A percentile compares a stretch with the other conserved stretches of the same genome.
Conservation (phyloP, 2,888 invertebrate genomes). For the Folsomia candida region DNA sequence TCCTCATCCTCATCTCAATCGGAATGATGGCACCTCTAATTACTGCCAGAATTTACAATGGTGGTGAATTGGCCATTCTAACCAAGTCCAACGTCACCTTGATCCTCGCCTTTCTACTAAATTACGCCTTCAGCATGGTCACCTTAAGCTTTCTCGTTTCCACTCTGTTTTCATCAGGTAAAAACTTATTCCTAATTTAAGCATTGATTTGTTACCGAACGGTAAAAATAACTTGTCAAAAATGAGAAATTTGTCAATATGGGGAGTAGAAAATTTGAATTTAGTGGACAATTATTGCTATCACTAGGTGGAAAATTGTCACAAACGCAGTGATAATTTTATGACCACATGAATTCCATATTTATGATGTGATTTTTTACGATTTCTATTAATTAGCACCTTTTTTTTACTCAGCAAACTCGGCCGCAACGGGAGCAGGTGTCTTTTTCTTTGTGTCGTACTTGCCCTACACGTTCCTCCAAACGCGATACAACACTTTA, state of each 20-base stretch:
- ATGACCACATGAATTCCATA: too few relatives aligned
- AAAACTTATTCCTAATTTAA: slow-evolving; percentile 45
- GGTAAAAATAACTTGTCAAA: background rate
- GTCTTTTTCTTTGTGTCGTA: slow-evolving; percentile 73
- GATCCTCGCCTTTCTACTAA: slow-evolving; percentile 67
- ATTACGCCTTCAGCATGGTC: slow-evolving; percentile 70
- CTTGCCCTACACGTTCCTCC: slow-evolving; percentile 68
- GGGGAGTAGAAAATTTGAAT: too few relatives aligned
- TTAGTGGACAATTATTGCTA: too few relatives aligned
- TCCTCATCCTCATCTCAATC: slow-evolving; percentile 65
- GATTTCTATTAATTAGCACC: too few relatives aligned
- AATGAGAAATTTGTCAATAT: too few relatives aligned
- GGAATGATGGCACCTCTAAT: slow-evolving; percentile 55
- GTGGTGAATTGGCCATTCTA: slow-evolving; percentile 62
- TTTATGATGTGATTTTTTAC: too few relatives aligned
- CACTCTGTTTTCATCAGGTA: slow-evolving; percentile 76
- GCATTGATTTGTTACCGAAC: slow-evolving; percentile 26
- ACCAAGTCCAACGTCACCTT: slow-evolving; percentile 68
- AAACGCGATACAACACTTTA: slow-evolving; percentile 53
- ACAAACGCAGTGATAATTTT: slow-evolving; percentile 49
- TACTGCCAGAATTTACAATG: slow-evolving; percentile 36
- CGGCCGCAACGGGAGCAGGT: slow-evolving; percentile 73
- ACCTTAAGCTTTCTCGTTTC: slow-evolving; percentile 77
- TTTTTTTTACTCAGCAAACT: slow-evolving; percentile 64
- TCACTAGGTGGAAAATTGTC: background rate